Conservation (phyloP, 2,888 invertebrate genomes). For the Dysmachus trigonus region DNA sequence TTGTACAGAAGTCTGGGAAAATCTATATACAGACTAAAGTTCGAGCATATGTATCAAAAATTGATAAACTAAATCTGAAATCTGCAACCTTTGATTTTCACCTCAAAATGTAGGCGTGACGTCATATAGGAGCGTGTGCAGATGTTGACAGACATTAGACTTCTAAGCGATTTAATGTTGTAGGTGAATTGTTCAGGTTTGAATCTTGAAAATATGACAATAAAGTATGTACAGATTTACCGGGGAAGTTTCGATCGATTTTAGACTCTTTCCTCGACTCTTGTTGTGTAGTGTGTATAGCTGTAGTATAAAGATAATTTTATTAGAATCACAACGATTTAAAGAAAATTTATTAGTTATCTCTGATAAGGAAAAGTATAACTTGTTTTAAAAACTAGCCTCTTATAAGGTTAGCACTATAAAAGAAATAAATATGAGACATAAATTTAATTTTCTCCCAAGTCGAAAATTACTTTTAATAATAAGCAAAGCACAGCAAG, state of each 20-base stretch:
- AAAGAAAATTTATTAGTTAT: too few relatives aligned
- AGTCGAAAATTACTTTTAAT: neutral
- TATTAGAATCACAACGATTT: too few relatives aligned
- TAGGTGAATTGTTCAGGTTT: neutral
- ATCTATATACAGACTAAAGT: neutral
- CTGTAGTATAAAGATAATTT: too few relatives aligned
- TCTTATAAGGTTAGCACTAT: too few relatives aligned
- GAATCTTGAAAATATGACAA: neutral
- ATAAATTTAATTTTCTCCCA: neutral
- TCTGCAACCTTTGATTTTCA: neutral
- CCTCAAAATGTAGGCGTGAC: neutral
- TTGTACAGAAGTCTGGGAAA: neutral
- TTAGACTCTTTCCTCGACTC: too few relatives aligned
- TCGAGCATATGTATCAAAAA: neutral
- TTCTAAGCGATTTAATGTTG: neutral
- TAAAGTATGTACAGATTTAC: neutral
- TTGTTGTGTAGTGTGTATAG: too few relatives aligned
- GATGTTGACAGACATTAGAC: too few relatives aligned
- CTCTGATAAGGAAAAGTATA: too few relatives aligned
- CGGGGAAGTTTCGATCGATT: too few relatives aligned
- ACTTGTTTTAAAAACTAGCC: neutral
- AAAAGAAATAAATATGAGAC: neutral
- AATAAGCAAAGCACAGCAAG: neutral
- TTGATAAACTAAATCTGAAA: neutral
- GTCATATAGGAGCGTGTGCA: neutral